Conservation (phyloP, 1,140 invertebrate genomes). For the Antheraea mylitta region DNA sequence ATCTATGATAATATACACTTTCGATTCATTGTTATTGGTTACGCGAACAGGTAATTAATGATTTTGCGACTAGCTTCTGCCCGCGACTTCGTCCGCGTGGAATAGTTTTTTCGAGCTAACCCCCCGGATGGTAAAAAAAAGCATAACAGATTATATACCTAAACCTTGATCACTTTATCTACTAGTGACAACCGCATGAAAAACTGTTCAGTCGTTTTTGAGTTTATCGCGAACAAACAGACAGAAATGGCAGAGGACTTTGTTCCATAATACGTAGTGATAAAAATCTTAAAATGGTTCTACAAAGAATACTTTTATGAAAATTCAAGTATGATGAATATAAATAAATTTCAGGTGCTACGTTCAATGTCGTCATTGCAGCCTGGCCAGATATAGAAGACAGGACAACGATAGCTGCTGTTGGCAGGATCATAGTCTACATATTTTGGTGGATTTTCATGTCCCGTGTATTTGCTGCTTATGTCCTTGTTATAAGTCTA, state of each 20-base stretch:
- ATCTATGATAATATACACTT: slow-evolving; percentile 34
- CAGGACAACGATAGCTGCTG: slow-evolving; percentile 24
- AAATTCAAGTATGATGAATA: too few relatives aligned
- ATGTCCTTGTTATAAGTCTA: slow-evolving; percentile 34
- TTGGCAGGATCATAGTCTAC: slow-evolving; percentile 32
- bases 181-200: too few relatives aligned
- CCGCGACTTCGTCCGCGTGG: too few relatives aligned
- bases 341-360: slow-evolving; percentile 33
- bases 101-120: too few relatives aligned
- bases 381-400: slow-evolving; percentile 47
- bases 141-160: too few relatives aligned
- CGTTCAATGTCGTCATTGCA: slow-evolving; percentile 46
- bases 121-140: too few relatives aligned
- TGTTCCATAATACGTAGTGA: too few relatives aligned
- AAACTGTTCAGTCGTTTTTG: too few relatives aligned
- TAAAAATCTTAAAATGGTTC: neutral
- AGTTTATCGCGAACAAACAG: too few relatives aligned
- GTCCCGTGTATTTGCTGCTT: slow-evolving; percentile 30
- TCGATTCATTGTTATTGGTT: slow-evolving; percentile 27
- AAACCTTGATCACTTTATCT: too few relatives aligned
- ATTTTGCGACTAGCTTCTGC: too few relatives aligned
- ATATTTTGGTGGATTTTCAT: slow-evolving; percentile 52
- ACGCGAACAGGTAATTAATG: slow-evolving; percentile 20
- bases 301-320: neutral
- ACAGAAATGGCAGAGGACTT: too few relatives aligned